phyloP scores from a whole-genome alignment of 2,113 vertebrate genomes.

The Abramis brama region DNA sequence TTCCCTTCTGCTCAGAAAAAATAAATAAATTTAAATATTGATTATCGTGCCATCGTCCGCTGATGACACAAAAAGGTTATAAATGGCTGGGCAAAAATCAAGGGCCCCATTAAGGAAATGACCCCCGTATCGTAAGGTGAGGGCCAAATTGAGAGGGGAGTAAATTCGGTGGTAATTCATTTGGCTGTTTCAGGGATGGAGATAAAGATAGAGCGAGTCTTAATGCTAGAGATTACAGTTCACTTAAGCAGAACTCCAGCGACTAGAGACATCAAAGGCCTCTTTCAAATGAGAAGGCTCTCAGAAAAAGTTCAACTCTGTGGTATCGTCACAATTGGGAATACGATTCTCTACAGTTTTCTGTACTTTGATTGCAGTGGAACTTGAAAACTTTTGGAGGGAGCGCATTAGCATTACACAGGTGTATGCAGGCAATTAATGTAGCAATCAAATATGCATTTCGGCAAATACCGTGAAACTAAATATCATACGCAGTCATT shows the following conservation, averaged over 20 bases:
- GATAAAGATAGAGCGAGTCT: constrained; percentile 54
- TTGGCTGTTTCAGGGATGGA: constrained; percentile 45
- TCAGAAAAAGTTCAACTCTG: constrained; percentile 43
- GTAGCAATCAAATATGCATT: constrained; percentile 29
- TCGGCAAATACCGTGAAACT: neutral
- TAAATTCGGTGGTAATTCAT: constrained; percentile 55
- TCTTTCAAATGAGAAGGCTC: constrained; percentile 44
- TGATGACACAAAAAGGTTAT: constrained; percentile 53
- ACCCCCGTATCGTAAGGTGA: constrained; percentile 54
- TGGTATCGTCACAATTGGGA: constrained; percentile 24
- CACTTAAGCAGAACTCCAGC: constrained; percentile 55
- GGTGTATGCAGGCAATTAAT: constrained; percentile 4
- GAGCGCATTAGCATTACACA: constrained; percentile 13
- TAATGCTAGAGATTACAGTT: constrained; percentile 58
- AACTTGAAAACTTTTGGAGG: constrained; percentile 34
- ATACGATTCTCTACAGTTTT: constrained; percentile 34
- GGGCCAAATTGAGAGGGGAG: constrained; percentile 46
- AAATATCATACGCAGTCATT: constrained; percentile 4
- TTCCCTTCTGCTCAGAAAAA: constrained; percentile 32
- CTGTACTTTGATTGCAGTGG: constrained; percentile 46
- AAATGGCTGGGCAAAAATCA: constrained; percentile 55
- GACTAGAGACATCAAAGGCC: constrained; percentile 52
- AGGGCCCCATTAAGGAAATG: constrained; percentile 59
- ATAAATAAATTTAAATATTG: constrained; percentile 51
- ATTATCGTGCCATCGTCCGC: constrained; percentile 46